phyloP scores from a whole-genome alignment of 1,140 invertebrate species.

The Drosophila nigromelanica region DNA sequence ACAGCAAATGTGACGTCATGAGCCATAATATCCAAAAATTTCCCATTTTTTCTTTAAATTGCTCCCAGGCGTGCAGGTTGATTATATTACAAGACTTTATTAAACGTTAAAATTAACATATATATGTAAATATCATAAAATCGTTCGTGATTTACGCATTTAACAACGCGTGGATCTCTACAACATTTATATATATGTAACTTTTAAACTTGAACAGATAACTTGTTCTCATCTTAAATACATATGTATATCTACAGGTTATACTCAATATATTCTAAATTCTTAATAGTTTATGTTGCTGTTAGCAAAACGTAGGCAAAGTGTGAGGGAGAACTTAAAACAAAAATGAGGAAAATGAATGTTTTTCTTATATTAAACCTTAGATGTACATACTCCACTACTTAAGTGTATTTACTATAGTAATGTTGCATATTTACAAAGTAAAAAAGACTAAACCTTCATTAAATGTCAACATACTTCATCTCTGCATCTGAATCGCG shows the following conservation, averaged over 20 bases:
- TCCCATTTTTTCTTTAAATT: not conserved
- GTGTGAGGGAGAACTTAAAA: constrained; percentile 34
- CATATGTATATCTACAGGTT: not conserved
- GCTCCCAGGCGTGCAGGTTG: not conserved
- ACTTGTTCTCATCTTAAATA: constrained; percentile 11
- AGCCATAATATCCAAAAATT: not conserved
- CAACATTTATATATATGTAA: constrained; percentile 48
- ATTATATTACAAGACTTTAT: constrained; percentile 39
- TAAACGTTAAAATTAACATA: constrained; percentile 36
- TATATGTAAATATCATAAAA: constrained; percentile 28
- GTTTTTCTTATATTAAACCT: constrained; percentile 16
- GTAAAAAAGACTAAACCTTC: constrained; percentile 26
- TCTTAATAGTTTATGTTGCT: constrained; percentile 21
- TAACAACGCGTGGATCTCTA: constrained; percentile 37
- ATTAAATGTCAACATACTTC: constrained; percentile 60
- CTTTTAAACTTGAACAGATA: constrained; percentile 49
- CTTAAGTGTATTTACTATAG: constrained; percentile 11
- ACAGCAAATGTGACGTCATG: constrained; percentile 2
- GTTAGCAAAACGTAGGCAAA: constrained; percentile 32
- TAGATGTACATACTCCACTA: constrained; percentile 10
- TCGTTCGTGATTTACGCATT: constrained; percentile 24
- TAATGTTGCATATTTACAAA: constrained; percentile 55
- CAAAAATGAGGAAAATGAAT: constrained; percentile 13
- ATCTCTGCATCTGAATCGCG: constrained; percentile 56
- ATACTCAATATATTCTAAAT: constrained; percentile 1